Conservation (phyloP, 2,113 vertebrate genomes). For the Hypocryptadius cinnamomeus region DNA sequence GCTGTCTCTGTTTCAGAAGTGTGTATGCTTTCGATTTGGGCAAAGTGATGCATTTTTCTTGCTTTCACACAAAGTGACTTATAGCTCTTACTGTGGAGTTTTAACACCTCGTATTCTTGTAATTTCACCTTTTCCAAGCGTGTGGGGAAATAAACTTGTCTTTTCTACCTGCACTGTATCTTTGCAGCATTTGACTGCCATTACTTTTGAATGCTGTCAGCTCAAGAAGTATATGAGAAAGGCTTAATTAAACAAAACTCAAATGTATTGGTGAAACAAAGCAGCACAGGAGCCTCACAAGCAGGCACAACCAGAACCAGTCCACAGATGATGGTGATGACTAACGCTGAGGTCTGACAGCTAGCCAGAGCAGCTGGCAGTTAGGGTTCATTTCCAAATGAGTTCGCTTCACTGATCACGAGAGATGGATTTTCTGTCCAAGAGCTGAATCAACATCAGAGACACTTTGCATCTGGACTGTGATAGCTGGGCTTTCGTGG, state of each 20-base stretch:
- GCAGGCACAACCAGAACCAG: not conserved
- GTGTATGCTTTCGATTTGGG: not conserved
- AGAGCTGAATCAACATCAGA: conserved; percentile 10
- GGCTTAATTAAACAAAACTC: not conserved
- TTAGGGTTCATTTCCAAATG: not conserved
- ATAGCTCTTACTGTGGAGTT: not conserved
- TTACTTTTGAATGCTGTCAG: not conserved
- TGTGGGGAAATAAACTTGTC: not conserved
- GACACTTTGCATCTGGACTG: conserved; percentile 3
- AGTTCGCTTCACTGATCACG: not conserved
- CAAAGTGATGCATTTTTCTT: not conserved
- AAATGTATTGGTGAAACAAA: not conserved
- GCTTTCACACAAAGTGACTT: not conserved
- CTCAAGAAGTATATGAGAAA: not conserved
- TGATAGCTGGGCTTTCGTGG: not conserved
- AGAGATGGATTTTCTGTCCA: not conserved
- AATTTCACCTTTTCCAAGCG: not conserved
- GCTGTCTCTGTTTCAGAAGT: not conserved
- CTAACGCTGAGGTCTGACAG: not conserved
- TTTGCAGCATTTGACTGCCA: not conserved
- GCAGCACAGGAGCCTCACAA: not conserved
- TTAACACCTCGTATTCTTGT: not conserved
- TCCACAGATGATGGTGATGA: not conserved
- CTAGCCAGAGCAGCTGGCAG: not conserved
- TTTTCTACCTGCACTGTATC: not conserved